Evolutionary conservation across 2,797 vertebrate species (phyloP).

Genomic region (Micrastur ruficollis): DNA sequence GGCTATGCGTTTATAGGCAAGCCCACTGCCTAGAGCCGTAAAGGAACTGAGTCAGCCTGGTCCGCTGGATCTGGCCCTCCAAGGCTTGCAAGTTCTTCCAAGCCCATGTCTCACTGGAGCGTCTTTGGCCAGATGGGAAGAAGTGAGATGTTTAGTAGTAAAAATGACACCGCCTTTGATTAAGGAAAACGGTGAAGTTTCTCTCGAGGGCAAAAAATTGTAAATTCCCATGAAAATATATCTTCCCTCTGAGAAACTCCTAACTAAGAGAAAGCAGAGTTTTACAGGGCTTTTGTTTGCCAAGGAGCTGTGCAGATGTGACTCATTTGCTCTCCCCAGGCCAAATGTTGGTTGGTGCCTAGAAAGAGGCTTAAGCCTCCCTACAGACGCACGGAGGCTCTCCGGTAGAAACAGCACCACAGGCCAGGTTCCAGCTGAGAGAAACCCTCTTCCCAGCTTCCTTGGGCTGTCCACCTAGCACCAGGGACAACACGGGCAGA

Average conservation of each 20-base stretch:
- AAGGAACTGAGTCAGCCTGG: slow-evolving; percentile 64
- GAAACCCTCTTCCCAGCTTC: background rate
- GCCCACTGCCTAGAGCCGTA: slow-evolving; percentile 11
- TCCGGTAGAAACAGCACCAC: background rate
- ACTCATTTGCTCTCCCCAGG: slow-evolving; percentile 33
- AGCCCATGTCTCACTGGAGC: slow-evolving; percentile 3
- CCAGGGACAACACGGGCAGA: background rate
- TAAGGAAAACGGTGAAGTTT: slow-evolving; percentile 31
- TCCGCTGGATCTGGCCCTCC: background rate
- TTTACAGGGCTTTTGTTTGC: slow-evolving; percentile 21
- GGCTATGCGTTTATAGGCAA: slow-evolving; percentile 32
- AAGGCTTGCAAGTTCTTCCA: slow-evolving; percentile 53
- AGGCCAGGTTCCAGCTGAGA: background rate
- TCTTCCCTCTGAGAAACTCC: slow-evolving; percentile 34
- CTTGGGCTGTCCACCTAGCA: background rate
- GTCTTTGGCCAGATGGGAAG: slow-evolving; percentile 36
- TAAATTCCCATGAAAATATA: slow-evolving; percentile 55
- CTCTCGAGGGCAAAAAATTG: slow-evolving; percentile 32
- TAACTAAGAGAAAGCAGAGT: background rate
- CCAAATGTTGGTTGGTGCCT: slow-evolving; percentile 27
- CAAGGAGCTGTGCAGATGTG: slow-evolving; percentile 25
- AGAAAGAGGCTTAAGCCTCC: slow-evolving; percentile 27
- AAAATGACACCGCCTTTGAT: slow-evolving; percentile 41
- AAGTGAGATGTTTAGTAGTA: slow-evolving; percentile 29
- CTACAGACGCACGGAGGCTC: background rate